Conservation (phyloP, 2,113 vertebrate species). For the Romanogobio albipinnatus region DNA sequence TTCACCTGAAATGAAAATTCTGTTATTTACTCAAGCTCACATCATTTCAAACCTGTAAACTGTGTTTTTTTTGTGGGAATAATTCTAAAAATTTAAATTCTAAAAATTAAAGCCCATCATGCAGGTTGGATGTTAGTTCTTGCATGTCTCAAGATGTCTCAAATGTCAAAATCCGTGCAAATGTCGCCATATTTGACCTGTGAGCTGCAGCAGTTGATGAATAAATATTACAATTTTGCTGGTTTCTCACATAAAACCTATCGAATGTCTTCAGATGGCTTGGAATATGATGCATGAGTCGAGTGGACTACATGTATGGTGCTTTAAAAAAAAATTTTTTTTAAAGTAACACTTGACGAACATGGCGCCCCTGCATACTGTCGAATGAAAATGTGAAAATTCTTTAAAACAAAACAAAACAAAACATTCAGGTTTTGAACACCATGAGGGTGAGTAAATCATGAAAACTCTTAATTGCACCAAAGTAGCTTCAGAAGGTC, state of each 20-base stretch:
- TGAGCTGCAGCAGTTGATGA: neutral
- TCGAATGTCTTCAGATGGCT: neutral
- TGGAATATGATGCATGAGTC: neutral
- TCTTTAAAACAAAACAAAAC: neutral
- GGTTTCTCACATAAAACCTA: neutral
- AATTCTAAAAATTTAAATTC: neutral
- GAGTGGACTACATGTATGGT: neutral
- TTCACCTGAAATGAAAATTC: neutral
- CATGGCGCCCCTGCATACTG: neutral
- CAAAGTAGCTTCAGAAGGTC: slow-evolving; percentile 12
- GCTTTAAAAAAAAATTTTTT: neutral
- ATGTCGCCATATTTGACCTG: neutral
- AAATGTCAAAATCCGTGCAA: neutral
- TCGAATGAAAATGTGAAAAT: neutral
- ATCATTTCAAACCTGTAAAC: neutral
- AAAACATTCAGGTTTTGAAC: neutral
- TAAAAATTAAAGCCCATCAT: too few species aligned
- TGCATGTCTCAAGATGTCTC: neutral
- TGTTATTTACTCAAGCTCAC: neutral
- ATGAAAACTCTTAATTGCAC: neutral
- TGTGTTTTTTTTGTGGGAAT: neutral
- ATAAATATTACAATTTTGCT: neutral
- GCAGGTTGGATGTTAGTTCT: neutral
- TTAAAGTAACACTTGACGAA: neutral
- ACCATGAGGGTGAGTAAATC: neutral